Conservation (phyloP, 1,140 invertebrate species). For the Linepithema humile region DNA sequence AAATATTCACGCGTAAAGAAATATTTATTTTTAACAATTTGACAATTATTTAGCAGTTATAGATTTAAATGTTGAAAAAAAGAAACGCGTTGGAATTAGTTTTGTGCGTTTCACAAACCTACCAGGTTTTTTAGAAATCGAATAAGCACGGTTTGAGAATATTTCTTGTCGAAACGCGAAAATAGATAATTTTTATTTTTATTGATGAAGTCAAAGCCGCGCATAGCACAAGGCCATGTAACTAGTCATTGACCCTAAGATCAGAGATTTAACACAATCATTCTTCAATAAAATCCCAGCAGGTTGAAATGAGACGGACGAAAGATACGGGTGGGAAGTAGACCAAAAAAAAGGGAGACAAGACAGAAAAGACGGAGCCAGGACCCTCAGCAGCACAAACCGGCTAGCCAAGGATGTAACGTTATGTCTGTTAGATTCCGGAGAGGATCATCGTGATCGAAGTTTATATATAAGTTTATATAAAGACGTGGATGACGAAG, state of each 20-base stretch:
- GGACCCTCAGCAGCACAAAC: constrained; percentile 20
- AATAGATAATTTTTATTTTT: constrained; percentile 16
- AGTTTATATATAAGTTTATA: not conserved
- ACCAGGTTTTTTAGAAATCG: not conserved
- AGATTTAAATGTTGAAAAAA: too few species aligned
- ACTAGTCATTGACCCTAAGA: constrained; percentile 35
- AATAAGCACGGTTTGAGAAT: not conserved
- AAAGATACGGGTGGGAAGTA: constrained; percentile 13
- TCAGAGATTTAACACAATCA: constrained; percentile 39
- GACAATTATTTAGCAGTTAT: too few species aligned
- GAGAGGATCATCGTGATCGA: constrained; percentile 32
- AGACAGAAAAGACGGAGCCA: not conserved
- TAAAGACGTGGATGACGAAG: not conserved
- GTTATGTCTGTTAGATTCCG: constrained; percentile 61
- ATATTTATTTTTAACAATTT: too few species aligned
- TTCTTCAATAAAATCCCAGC: constrained; percentile 15
- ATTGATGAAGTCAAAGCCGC: not conserved
- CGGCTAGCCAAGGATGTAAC: constrained; percentile 51
- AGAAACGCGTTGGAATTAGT: not conserved
- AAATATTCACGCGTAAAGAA: not conserved
- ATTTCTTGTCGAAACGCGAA: not conserved
- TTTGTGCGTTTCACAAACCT: not conserved
- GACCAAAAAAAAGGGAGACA: not conserved
- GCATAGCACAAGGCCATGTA: not conserved
- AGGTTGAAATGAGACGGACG: not conserved